These are phyloP conservation scores for Notamacropus eugenii DNA, from an alignment of 2,797 vertebrate species.

Conservation along the genomic window DNA sequence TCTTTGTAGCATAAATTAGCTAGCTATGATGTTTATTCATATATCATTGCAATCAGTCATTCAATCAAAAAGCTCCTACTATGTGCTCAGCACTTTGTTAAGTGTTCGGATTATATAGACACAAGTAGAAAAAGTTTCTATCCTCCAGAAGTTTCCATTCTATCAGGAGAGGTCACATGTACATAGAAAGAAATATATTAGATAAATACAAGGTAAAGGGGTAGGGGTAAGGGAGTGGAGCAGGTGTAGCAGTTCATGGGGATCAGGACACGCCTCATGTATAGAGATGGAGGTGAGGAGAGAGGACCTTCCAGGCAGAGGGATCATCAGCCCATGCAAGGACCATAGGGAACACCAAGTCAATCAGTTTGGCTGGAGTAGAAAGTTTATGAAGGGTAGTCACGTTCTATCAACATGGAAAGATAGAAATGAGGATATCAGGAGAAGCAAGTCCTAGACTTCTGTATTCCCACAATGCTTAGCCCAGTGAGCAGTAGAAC, in stretches of 20 bases:
- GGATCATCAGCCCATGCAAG: not conserved
- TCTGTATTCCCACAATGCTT: not conserved
- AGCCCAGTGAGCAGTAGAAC: not conserved
- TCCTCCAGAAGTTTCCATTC: not conserved
- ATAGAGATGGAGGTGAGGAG: not conserved
- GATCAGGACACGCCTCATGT: not conserved
- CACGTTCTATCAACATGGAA: not conserved
- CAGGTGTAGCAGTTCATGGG: not conserved
- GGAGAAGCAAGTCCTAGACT: not conserved
- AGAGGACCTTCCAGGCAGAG: not conserved
- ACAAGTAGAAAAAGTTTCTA: not conserved
- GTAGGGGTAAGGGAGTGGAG: not conserved
- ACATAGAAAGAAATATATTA: not conserved
- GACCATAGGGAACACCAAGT: not conserved
- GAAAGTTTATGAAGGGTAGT: not conserved
- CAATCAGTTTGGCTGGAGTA: not conserved
- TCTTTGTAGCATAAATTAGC: not conserved
- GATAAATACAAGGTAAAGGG: not conserved
- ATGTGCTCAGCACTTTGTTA: not conserved
- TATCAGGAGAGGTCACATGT: not conserved
- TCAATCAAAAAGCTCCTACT: not conserved
- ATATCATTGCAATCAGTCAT: not conserved
- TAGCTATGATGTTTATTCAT: not conserved
- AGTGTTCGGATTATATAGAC: not conserved
- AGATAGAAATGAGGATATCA: not conserved